These are phyloP conservation scores for Sebastes flavidus DNA, from an alignment of 2,797 vertebrate genomes.

Conservation along the genomic window DNA sequence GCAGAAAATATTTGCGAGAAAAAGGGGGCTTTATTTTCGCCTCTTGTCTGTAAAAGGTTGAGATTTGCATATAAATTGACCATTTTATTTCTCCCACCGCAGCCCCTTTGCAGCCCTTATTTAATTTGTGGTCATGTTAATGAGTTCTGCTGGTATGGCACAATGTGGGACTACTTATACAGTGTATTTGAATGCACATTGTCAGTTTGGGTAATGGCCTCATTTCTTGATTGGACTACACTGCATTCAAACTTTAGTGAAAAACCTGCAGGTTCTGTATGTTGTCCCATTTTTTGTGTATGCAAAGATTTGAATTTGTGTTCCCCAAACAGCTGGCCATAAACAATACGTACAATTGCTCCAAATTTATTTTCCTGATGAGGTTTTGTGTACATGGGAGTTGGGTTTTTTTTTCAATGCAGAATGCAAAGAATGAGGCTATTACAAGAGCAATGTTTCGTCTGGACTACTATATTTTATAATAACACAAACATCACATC, in stretches of 20 bases:
- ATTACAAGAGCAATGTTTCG: not conserved
- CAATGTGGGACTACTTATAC: conserved; percentile 43
- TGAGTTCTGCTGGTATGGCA: conserved; percentile 57
- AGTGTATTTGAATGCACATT: conserved; percentile 42
- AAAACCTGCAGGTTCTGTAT: conserved; percentile 2
- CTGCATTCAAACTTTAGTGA: conserved; percentile 1
- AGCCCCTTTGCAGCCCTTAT: conserved; percentile 57
- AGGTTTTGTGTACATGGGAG: not conserved
- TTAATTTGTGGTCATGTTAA: conserved; percentile 70
- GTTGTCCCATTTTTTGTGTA: not conserved
- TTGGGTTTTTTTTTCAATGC: not conserved
- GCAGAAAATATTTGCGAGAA: conserved; percentile 55
- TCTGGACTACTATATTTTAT: not conserved
- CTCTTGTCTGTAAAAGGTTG: conserved; percentile 75
- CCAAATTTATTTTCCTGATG: not conserved
- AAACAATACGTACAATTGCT: not conserved
- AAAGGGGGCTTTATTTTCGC: conserved; percentile 50
- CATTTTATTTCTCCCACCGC: conserved; percentile 64
- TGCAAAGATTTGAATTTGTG: not conserved
- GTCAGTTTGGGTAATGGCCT: conserved; percentile 27
- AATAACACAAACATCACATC: not conserved
- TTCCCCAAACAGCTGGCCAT: not conserved
- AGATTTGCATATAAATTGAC: conserved; percentile 79
- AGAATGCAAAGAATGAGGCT: not conserved
- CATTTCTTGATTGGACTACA: conserved; percentile 23